Evolutionary conservation across 2,797 vertebrate species (phyloP).

Genomic region (Bryconaethiops microstoma): DNA sequence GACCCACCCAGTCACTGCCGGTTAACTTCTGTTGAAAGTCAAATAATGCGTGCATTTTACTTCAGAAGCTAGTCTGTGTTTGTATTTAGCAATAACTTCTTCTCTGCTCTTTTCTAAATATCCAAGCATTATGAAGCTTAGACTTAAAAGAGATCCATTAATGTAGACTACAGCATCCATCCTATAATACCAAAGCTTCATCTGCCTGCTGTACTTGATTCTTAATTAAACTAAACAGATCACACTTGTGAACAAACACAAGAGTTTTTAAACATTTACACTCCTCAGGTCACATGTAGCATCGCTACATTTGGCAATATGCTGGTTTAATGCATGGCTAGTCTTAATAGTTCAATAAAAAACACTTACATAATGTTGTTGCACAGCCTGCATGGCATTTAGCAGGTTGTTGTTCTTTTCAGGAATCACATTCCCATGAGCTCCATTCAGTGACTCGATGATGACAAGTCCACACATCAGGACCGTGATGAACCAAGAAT

Average conservation of each 20-base stretch:
- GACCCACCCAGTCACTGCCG: constrained; percentile 28
- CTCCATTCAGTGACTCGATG: constrained; percentile 29
- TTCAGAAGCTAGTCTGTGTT: background rate
- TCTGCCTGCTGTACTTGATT: background rate
- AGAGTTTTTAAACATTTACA: background rate
- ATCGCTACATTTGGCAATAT: background rate
- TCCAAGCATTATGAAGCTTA: no score
- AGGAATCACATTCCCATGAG: background rate
- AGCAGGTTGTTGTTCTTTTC: background rate
- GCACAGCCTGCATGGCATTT: background rate
- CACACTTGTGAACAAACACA: background rate
- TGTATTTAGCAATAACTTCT: constrained; percentile 1
- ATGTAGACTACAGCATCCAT: no score
- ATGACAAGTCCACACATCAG: constrained; percentile 47
- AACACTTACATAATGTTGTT: constrained; percentile 48
- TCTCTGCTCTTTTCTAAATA: background rate
- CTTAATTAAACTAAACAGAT: background rate
- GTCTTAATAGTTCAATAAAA: background rate
- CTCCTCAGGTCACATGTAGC: background rate
- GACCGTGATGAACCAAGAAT: constrained; percentile 30
- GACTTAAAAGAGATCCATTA: no score
- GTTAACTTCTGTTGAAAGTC: constrained; percentile 12
- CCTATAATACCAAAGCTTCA: background rate
- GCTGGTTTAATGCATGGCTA: background rate
- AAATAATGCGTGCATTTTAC: background rate